These are phyloP conservation scores for Ophion obscuratus DNA, from an alignment of 2,888 invertebrate genomes.

Conservation along the genomic window DNA sequence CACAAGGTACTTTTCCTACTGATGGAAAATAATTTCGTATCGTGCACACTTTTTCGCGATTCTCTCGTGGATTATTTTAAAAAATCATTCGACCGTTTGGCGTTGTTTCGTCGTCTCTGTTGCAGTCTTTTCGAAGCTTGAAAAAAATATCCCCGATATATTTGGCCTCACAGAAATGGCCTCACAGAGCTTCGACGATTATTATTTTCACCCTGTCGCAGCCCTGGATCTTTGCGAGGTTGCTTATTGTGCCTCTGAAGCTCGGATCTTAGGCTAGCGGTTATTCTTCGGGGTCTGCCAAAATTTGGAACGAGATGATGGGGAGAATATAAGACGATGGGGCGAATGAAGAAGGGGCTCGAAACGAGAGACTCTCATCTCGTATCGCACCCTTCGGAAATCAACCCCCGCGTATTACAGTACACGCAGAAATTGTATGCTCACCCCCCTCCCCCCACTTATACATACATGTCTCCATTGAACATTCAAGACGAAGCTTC, in stretches of 20 bases:
- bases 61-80: slow-evolving; percentile 17
- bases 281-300: background rate
- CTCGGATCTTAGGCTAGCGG: slow-evolving; percentile 7
- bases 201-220: slow-evolving; percentile 64
- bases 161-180: slow-evolving; percentile 66
- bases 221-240: slow-evolving; percentile 25
- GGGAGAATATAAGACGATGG: slow-evolving; percentile 25
- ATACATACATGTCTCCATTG: background rate
- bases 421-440: background rate
- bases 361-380: slow-evolving; percentile 24
- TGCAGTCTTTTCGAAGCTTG: slow-evolving; percentile 67
- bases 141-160: slow-evolving; percentile 38
- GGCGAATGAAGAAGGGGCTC: slow-evolving; percentile 32
- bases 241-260: slow-evolving; percentile 12
- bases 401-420: slow-evolving; percentile 1
- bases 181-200: slow-evolving; percentile 28
- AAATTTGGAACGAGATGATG: slow-evolving; percentile 12
- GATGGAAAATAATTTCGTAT: slow-evolving; percentile 1
- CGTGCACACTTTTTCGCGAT: background rate
- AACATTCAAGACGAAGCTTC: background rate
- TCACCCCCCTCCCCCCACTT: background rate
- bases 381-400: slow-evolving; percentile 27
- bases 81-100: slow-evolving; percentile 49
- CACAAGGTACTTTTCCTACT: slow-evolving; percentile 61
- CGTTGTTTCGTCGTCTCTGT: slow-evolving; percentile 63